phyloP scores from a whole-genome alignment of 2,797 vertebrate genomes.

The Zalophus californianus region DNA sequence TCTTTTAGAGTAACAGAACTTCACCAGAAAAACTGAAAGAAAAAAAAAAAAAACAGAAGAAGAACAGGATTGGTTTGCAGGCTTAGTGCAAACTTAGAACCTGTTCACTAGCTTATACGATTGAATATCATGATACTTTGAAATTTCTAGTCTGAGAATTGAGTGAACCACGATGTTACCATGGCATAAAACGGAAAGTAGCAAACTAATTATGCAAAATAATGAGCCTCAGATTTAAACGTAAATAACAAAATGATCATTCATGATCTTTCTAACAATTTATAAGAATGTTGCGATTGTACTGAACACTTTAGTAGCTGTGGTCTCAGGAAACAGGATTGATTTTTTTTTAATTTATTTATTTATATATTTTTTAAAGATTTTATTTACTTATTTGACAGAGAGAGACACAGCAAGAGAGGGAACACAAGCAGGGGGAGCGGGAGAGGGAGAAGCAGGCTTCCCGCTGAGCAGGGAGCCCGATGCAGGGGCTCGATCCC shows the following conservation, averaged over 20 bases:
- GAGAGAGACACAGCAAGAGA: too few relatives aligned
- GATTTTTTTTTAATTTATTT: not conserved
- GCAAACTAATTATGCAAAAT: not conserved
- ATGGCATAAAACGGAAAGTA: not conserved
- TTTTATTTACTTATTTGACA: too few relatives aligned
- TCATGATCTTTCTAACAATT: not conserved
- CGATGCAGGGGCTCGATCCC: too few relatives aligned
- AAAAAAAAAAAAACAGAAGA: not conserved
- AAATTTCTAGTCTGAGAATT: not conserved
- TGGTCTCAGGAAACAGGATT: not conserved
- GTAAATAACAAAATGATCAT: not conserved
- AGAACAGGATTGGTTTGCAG: not conserved
- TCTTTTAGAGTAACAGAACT: conserved; percentile 6
- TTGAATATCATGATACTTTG: not conserved
- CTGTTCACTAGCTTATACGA: not conserved
- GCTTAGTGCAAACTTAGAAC: not conserved
- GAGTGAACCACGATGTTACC: not conserved
- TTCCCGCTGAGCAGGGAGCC: too few relatives aligned
- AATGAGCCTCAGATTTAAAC: conserved; percentile 29
- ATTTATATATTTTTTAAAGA: too few relatives aligned
- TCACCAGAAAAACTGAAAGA: not conserved
- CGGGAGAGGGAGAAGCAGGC: too few relatives aligned
- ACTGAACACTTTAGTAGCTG: not conserved
- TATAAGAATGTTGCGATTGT: not conserved
- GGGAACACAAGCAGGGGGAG: too few relatives aligned